Conservation (phyloP, 2,888 invertebrate species). For the Lithophane ornitopus region DNA sequence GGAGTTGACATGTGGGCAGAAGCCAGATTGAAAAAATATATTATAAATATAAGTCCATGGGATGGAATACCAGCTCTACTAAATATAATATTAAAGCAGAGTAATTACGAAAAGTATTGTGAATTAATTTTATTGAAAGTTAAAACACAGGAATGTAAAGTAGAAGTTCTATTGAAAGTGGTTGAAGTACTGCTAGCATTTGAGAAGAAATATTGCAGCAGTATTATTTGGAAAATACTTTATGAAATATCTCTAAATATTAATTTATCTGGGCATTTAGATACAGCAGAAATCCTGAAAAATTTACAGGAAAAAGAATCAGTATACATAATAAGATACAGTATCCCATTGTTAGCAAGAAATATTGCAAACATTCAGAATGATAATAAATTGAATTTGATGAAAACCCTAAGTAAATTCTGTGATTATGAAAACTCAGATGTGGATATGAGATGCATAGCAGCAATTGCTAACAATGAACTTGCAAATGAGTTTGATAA, state of each 20-base stretch:
- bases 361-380: constrained; percentile 62
- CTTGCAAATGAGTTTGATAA: constrained; percentile 72
- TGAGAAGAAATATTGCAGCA: constrained; percentile 70
- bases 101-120: constrained; percentile 77
- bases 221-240: constrained; percentile 79
- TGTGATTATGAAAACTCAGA: constrained; percentile 80
- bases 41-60: constrained; percentile 72
- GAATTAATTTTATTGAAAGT: constrained; percentile 75
- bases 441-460: constrained; percentile 82
- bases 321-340: constrained; percentile 78
- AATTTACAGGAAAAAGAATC: constrained; percentile 62
- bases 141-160: constrained; percentile 60
- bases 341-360: constrained; percentile 80
- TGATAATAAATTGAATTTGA: constrained; percentile 67
- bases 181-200: constrained; percentile 71
- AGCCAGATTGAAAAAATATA: constrained; percentile 70
- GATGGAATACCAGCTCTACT: constrained; percentile 72
- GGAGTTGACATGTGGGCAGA: constrained; percentile 81
- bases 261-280: constrained; percentile 61
- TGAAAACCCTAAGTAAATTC: constrained; percentile 73
- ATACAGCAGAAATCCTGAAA: constrained; percentile 64
- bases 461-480: constrained; percentile 84
- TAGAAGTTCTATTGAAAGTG: constrained; percentile 69
- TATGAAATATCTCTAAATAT: constrained; percentile 77
- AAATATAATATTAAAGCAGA: constrained; percentile 69